A percentile compares a stretch with the other conserved stretches of the same genome.
Evolutionary conservation across 2,113 vertebrate genomes (phyloP).

Genomic region (Globicephala melas): DNA sequence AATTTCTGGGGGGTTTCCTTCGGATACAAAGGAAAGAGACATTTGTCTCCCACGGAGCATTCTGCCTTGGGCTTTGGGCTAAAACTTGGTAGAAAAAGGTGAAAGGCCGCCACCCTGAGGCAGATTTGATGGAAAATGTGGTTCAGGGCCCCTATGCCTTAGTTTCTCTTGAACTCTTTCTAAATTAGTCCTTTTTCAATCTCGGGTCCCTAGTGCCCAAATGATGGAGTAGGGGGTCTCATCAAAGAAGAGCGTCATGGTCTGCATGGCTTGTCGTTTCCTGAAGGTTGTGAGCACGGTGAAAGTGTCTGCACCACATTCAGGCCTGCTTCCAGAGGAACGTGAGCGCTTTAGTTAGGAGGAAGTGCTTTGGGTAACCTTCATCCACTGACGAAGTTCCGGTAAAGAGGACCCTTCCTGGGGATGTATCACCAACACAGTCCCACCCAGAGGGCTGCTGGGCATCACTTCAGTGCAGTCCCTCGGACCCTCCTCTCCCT

Average conservation of each 20-base stretch:
- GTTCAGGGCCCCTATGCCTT: background rate
- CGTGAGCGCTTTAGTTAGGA: background rate
- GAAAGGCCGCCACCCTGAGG: background rate
- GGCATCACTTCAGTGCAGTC: background rate
- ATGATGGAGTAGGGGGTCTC: background rate
- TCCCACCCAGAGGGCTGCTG: background rate
- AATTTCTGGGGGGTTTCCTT: background rate
- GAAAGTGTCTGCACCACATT: too few species aligned
- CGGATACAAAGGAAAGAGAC: background rate
- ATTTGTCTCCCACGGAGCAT: background rate
- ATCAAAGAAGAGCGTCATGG: background rate
- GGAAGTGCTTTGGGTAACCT: background rate
- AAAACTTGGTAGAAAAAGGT: background rate
- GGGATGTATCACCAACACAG: background rate
- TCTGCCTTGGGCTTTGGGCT: background rate
- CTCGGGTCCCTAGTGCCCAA: background rate
- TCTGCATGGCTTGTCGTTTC: background rate
- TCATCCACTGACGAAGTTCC: background rate
- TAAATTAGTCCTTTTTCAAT: background rate
- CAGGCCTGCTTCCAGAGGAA: background rate
- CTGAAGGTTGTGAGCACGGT: rapidly evolving
- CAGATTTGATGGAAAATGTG: background rate
- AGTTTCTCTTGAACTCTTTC: background rate
- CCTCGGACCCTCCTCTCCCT: background rate
- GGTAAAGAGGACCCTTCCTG: background rate